Evolutionary conservation across 2,888 invertebrate species (phyloP), one percentile per base, ranked within the genome.

Genomic region (Sarcophaga caerulescens): DNA sequence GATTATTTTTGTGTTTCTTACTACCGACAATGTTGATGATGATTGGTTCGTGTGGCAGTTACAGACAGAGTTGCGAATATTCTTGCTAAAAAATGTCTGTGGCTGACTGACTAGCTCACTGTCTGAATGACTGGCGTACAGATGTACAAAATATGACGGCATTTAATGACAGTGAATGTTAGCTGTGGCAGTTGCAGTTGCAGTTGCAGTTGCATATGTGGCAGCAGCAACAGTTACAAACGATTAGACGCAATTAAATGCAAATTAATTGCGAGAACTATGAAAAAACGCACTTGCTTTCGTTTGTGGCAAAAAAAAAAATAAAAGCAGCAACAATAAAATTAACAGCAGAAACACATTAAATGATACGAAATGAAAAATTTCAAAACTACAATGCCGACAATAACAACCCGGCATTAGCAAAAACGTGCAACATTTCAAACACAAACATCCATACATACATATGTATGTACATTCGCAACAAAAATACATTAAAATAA

Each of bases 221-320:
- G 66, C 25, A n/a, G 44, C 62, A 69, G 57, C 65, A 71, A 77
- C 77, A 77, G 69, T 79, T 75, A 81, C 85, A 78, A 87, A 85
- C 88, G 85, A 87, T 88, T 88, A 88, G 87, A 88, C 82, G 87
- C 87, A 86, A 87, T 88, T 87, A 87, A 84, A 88, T 88, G 85
- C 87, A 88, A 88, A 88, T 88, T 85, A 88, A 88, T 88, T 87
- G 83, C 87, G 76, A 85, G 82, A 87, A 88, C 84, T 87, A 81
- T 68, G 57, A 75, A 71, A 78, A 71, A 68, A 73, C 75, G 84
- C 80, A 73, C 80, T 85, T 73, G 76, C 81, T 79, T 85, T 84
- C 52, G 17, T 68, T 57, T 77, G 68, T 60, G 45, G 11, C 47
- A 17, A 17, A 1, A 23, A 17, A 1, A 23, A 35, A 35, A 35